These are phyloP conservation scores for Standfussiana lucernea DNA, from an alignment of 2,888 invertebrate species.

Conservation along the genomic window DNA sequence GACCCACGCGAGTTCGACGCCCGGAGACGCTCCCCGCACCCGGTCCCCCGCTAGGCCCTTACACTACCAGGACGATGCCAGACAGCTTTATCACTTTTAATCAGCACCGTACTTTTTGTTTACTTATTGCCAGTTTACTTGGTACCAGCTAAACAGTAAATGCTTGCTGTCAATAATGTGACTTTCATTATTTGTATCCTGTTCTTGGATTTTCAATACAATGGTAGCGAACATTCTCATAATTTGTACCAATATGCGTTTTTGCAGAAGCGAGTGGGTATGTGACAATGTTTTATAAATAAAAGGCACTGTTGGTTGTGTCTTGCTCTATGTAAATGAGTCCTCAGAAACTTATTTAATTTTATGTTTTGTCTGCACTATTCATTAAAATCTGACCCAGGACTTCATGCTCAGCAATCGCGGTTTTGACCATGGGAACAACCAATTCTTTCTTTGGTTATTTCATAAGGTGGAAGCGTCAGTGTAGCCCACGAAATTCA, in stretches of 20 bases:
- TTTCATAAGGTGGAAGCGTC: no score
- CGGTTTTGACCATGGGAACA: not conserved
- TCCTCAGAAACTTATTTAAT: constrained; percentile 1
- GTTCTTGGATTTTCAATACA: constrained; percentile 52
- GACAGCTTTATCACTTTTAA: constrained; percentile 82
- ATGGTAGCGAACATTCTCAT: constrained; percentile 15
- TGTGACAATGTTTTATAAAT: not conserved
- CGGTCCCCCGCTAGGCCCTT: constrained; percentile 66
- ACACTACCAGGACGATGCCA: constrained; percentile 75
- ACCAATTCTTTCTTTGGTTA: not conserved
- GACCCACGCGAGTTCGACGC: constrained; percentile 89
- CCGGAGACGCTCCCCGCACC: constrained; percentile 75
- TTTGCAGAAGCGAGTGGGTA: not conserved
- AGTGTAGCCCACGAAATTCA: no score
- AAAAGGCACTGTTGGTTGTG: not conserved
- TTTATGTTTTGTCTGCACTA: not conserved
- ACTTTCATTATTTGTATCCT: constrained; percentile 64
- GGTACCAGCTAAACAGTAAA: constrained; percentile 31
- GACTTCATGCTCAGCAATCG: not conserved
- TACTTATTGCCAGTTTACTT: constrained; percentile 69
- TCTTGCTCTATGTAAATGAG: not conserved
- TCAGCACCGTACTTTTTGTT: constrained; percentile 77
- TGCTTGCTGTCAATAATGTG: constrained; percentile 59
- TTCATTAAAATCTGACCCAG: not conserved
- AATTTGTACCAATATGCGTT: constrained; percentile 5